These are phyloP conservation scores for Adrianichthys oophorus DNA, from an alignment of 2,797 vertebrate genomes.

Conservation along the genomic window DNA sequence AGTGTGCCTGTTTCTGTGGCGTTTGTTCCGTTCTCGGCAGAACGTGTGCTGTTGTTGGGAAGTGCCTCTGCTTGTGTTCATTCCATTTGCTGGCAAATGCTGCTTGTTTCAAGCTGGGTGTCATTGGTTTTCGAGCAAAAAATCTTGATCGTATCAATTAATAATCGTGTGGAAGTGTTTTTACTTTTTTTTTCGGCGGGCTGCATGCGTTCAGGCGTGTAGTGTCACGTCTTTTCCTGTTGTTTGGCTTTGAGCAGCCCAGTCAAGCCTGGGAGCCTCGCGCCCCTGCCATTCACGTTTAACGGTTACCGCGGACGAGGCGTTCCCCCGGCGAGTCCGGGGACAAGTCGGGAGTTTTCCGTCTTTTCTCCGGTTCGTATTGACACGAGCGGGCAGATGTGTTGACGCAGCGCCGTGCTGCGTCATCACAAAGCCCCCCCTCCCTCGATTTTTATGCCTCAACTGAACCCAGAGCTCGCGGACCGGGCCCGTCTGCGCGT, in stretches of 20 bases:
- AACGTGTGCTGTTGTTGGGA: conserved; percentile 12
- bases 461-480: conserved; percentile 28
- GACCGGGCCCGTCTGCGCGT: conserved; percentile 38
- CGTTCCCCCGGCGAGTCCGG: neutral
- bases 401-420: conserved; percentile 67
- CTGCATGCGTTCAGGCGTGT: neutral
- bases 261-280: conserved; percentile 4
- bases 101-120: conserved; percentile 22
- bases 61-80: conserved; percentile 35
- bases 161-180: neutral
- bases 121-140: conserved; percentile 9
- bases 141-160: rapidly evolving
- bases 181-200: neutral
- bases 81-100: conserved; percentile 34
- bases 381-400: conserved; percentile 29
- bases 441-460: conserved; percentile 9
- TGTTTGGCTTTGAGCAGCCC: conserved; percentile 1
- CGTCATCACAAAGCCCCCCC: conserved; percentile 64
- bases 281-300: conserved; percentile 19
- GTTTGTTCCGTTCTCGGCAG: neutral
- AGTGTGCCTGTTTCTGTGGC: neutral
- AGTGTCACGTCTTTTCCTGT: neutral
- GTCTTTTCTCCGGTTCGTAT: neutral
- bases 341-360: neutral
- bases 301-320: neutral